Percentiles rank a stretch among this genome's conserved stretches.
phyloP scores from a whole-genome alignment of 2,888 invertebrate genomes.

The Noctua janthina region DNA sequence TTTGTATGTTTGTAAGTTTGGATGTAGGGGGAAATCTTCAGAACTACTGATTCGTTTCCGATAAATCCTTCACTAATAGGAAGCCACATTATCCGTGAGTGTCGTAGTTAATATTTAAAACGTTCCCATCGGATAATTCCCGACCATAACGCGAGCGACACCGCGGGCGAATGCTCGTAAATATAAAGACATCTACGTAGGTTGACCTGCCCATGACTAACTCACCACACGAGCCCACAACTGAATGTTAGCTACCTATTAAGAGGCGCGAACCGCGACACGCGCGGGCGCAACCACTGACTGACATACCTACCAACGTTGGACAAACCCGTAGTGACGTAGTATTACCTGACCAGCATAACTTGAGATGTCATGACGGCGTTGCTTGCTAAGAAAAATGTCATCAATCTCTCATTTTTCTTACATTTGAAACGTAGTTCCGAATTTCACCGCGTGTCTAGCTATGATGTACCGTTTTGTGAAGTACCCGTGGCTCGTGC shows the following conservation, averaged over 20 bases:
- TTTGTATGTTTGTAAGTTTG: neutral
- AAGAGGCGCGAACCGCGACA: neutral
- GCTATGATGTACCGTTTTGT: neutral
- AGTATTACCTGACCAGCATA: neutral
- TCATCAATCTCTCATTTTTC: neutral
- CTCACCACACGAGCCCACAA: neutral
- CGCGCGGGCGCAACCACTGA: neutral
- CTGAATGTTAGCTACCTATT: neutral
- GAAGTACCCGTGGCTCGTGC: neutral
- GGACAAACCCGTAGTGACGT: constrained; percentile 33
- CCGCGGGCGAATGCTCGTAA: neutral
- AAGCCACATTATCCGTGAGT: neutral
- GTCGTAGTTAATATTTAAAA: neutral
- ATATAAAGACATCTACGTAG: neutral
- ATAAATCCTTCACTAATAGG: neutral
- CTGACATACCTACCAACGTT: neutral
- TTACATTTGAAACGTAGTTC: neutral
- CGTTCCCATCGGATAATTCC: neutral
- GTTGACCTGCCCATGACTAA: neutral
- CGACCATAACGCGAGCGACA: neutral
- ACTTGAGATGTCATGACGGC: neutral
- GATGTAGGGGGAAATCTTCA: neutral
- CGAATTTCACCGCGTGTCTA: neutral
- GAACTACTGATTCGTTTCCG: neutral
- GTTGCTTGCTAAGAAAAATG: neutral